Evolutionary conservation across 2,888 invertebrate species (phyloP).

Genomic region (Girardia tigrina): DNA sequence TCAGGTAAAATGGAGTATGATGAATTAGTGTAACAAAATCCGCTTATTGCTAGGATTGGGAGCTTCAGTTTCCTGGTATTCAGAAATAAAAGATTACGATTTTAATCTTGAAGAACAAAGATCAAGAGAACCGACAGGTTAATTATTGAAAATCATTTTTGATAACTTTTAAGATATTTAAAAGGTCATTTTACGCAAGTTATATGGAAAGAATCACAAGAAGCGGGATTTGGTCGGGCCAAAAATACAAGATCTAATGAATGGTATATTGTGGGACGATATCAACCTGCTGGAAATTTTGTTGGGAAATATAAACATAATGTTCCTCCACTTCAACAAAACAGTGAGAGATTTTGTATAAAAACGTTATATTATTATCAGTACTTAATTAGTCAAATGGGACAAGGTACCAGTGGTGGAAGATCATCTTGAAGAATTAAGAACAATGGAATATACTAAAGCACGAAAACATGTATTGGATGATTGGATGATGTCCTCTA

Average conservation of each 20-base stretch:
- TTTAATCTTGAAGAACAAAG: neutral
- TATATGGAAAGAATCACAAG: neutral
- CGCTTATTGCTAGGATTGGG: neutral
- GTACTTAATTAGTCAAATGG: neutral
- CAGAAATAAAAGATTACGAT: conserved; percentile 1
- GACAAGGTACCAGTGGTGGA: neutral
- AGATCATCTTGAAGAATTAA: neutral
- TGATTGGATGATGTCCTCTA: neutral
- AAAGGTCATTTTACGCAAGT: neutral
- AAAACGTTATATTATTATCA: neutral
- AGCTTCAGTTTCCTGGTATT: neutral
- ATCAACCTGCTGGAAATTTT: neutral
- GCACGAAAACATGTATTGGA: neutral
- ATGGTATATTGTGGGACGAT: neutral
- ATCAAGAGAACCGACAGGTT: neutral
- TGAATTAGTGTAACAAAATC: neutral
- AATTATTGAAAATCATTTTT: neutral
- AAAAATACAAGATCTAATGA: neutral
- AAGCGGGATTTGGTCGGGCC: neutral
- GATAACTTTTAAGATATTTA: neutral
- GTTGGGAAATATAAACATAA: neutral
- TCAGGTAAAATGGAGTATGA: neutral
- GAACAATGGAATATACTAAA: neutral
- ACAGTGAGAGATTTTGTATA: neutral
- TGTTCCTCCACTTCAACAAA: neutral